phyloP scores from a whole-genome alignment of 1,140 invertebrate species.

The Drosophila jambulina region DNA sequence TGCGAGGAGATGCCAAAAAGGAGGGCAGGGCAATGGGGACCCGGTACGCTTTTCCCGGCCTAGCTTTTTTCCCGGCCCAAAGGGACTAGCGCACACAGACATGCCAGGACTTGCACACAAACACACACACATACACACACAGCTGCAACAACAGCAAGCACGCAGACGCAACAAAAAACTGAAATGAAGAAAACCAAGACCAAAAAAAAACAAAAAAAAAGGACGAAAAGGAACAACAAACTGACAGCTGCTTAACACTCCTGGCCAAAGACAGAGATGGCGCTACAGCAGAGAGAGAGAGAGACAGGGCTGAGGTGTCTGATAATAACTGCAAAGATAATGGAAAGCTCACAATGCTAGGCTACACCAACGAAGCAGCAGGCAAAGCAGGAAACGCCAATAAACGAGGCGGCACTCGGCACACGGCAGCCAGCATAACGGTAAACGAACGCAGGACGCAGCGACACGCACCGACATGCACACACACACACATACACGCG shows the following conservation, averaged over 20 bases:
- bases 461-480: slow-evolving; percentile 10
- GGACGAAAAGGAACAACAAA: slow-evolving; percentile 28
- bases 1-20: slow-evolving; percentile 52
- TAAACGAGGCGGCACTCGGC: slow-evolving; percentile 49
- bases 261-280: slow-evolving; percentile 19
- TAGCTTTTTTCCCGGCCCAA: slow-evolving; percentile 40
- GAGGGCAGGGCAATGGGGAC: slow-evolving; percentile 40
- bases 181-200: slow-evolving; percentile 1
- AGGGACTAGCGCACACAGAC: slow-evolving; percentile 11
- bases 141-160: slow-evolving; percentile 38
- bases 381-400: slow-evolving; percentile 69
- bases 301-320: slow-evolving; percentile 36
- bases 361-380: slow-evolving; percentile 66
- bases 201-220: slow-evolving; percentile 18
- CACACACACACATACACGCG: background rate
- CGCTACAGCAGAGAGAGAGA: background rate
- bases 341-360: slow-evolving; percentile 55
- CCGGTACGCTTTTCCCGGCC: slow-evolving; percentile 42
- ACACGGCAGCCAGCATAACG: slow-evolving; percentile 24
- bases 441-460: slow-evolving; percentile 41
- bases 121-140: slow-evolving; percentile 1
- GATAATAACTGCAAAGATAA: slow-evolving; percentile 57
- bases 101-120: slow-evolving; percentile 3
- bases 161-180: slow-evolving; percentile 34
- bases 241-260: slow-evolving; percentile 54